Conservation (phyloP, 2,888 invertebrate species). For the Sesia bembeciformis region DNA sequence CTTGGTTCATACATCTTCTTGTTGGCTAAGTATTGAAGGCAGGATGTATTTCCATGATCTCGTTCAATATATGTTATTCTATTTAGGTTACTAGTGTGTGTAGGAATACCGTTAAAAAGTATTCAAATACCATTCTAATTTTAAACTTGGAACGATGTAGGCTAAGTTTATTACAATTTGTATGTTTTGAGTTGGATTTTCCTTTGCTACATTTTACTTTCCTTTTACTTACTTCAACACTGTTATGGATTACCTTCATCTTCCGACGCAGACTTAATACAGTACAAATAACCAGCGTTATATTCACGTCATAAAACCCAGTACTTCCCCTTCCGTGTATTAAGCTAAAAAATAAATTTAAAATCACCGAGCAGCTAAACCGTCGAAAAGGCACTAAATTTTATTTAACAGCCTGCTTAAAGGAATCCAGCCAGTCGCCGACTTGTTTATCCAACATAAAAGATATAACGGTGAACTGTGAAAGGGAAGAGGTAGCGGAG, state of each 20-base stretch:
- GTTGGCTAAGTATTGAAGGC: no score
- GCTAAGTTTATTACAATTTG: no score
- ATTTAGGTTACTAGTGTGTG: no score
- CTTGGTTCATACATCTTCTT: no score
- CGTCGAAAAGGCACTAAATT: constrained; percentile 29
- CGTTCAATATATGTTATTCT: no score
- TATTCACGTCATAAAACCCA: not conserved
- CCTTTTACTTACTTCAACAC: no score
- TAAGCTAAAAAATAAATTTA: constrained; percentile 32
- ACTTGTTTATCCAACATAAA: constrained; percentile 40
- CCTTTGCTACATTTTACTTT: no score
- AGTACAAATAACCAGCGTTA: not conserved
- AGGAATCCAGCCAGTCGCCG: constrained; percentile 23
- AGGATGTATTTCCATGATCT: no score
- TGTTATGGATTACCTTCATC: not conserved
- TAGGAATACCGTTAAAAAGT: no score
- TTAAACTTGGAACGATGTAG: no score
- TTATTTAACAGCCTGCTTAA: constrained; percentile 36
- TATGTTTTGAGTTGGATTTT: no score
- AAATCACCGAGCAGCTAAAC: constrained; percentile 23
- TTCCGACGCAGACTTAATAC: not conserved
- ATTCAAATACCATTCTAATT: no score
- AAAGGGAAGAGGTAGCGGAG: constrained; percentile 10
- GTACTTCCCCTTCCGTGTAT: constrained; percentile 2
- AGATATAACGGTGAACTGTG: constrained; percentile 19